phyloP scores from a whole-genome alignment of 2,797 vertebrate species.

The Octomys mimax region DNA sequence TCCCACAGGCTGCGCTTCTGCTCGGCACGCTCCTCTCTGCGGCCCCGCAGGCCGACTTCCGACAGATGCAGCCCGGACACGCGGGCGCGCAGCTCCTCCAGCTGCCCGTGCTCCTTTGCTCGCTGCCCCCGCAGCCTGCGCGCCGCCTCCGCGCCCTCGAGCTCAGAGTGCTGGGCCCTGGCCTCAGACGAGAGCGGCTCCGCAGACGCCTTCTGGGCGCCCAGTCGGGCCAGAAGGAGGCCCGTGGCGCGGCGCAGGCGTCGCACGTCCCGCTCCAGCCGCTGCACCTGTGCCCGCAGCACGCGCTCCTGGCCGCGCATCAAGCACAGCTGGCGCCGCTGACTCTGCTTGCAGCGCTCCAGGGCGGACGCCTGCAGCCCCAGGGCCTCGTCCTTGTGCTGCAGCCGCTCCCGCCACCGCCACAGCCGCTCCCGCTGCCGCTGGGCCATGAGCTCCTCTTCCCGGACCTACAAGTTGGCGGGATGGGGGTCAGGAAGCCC shows the following conservation, averaged over 20 bases:
- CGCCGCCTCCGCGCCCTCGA: slow-evolving; percentile 83
- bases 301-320: slow-evolving; percentile 88
- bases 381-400: slow-evolving; percentile 91
- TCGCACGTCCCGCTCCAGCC: slow-evolving; percentile 90
- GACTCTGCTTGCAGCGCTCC: slow-evolving; percentile 91
- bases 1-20: slow-evolving; percentile 88
- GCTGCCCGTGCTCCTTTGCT: slow-evolving; percentile 83
- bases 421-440: slow-evolving; percentile 77
- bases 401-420: slow-evolving; percentile 91
- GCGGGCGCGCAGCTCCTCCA: slow-evolving; percentile 89
- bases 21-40: slow-evolving; percentile 88
- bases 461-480: slow-evolving; percentile 68
- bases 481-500: slow-evolving; percentile 29
- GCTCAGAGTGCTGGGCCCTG: slow-evolving; percentile 86
- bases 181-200: slow-evolving; percentile 82
- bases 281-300: slow-evolving; percentile 89
- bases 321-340: slow-evolving; percentile 89
- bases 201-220: slow-evolving; percentile 72
- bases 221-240: slow-evolving; percentile 81
- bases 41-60: slow-evolving; percentile 87
- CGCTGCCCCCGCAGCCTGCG: slow-evolving; percentile 87
- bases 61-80: slow-evolving; percentile 87
- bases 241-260: slow-evolving; percentile 88
- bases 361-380: slow-evolving; percentile 92
- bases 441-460: slow-evolving; percentile 59